Evolutionary conservation across 1,140 invertebrate genomes (phyloP), one percentile per base, ranked within the genome.

Genomic region (Leptinotarsa defecta): DNA sequence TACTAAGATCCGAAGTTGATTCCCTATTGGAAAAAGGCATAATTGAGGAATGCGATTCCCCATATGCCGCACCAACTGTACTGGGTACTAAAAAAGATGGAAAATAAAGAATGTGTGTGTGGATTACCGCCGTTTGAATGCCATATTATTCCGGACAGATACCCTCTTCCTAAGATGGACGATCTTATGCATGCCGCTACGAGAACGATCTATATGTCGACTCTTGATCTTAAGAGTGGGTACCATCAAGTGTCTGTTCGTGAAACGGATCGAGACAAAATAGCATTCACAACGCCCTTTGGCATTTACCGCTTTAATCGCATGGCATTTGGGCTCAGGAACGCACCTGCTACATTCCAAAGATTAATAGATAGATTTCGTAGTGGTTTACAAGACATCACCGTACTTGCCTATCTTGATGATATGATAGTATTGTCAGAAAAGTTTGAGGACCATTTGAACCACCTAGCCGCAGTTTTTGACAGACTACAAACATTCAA

Each of bases 111-210:
- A 34, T 34, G 27, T 34, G 27, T 34, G 27, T 34, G 27, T 34
- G 5, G 27, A 34, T 34, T 34, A 8, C 27, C 6, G 27, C 1
- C 24, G 70, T 17, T 63, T 86, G 6, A 87, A 86, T 74, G 71
- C 1, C 63, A 85, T 13, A 79, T 85, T 2, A 76, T 77, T 4
- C 74, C 77, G 17, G 85, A 86, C 43, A 65, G 57, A 6, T 90
- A 87, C 79, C 88, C 89, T 0, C 75, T 91, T 5, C 89, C 88
- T 2, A 79, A 84, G 8, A 88, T 90, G 19, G 69, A 77, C 27
- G 73, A 77, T 73, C 81, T 19, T 69, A 69, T 34, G 77, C 82
- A 65, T 85, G 86, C 15, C 80, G 87, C 2, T 27, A 78, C 15
- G 72, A 82, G 1, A 81, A 86, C 69, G 81, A 83, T 3, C 80